A percentile compares a stretch with the other conserved stretches of the same genome.
Conservation (phyloP, 2,888 invertebrate genomes). For the Eucriotettix oculatus region DNA sequence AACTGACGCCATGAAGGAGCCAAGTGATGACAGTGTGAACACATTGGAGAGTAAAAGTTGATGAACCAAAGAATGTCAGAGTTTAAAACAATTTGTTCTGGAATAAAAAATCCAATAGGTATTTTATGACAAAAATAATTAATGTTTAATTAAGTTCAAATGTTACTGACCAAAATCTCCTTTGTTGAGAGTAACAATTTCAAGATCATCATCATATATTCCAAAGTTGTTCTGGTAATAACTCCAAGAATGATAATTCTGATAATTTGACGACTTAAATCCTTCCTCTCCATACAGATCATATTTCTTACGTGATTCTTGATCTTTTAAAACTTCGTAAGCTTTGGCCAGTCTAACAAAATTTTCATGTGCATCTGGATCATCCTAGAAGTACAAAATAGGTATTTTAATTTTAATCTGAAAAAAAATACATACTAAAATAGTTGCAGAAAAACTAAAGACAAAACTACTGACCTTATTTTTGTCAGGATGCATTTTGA, state of each 20-base stretch:
- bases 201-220: constrained; percentile 69
- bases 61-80: constrained; percentile 62
- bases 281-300: constrained; percentile 63
- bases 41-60: constrained; percentile 76
- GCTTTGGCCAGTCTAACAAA: constrained; percentile 68
- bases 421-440: neutral
- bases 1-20: constrained; percentile 70
- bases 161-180: constrained; percentile 54
- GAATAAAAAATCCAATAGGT: constrained; percentile 11
- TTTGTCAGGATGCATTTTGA: constrained; percentile 62
- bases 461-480: constrained; percentile 32
- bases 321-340: constrained; percentile 75
- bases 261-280: constrained; percentile 37
- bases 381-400: constrained; percentile 36
- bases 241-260: constrained; percentile 60
- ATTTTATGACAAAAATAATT: too few relatives aligned
- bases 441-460: neutral
- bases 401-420: too few relatives aligned
- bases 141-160: neutral
- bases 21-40: constrained; percentile 68
- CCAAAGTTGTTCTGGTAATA: constrained; percentile 70
- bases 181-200: constrained; percentile 58
- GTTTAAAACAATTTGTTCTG: constrained; percentile 34
- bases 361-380: constrained; percentile 52
- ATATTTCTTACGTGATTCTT: constrained; percentile 58